Evolutionary conservation across 2,113 vertebrate genomes (phyloP).

Genomic region (Osmerus eperlanus): DNA sequence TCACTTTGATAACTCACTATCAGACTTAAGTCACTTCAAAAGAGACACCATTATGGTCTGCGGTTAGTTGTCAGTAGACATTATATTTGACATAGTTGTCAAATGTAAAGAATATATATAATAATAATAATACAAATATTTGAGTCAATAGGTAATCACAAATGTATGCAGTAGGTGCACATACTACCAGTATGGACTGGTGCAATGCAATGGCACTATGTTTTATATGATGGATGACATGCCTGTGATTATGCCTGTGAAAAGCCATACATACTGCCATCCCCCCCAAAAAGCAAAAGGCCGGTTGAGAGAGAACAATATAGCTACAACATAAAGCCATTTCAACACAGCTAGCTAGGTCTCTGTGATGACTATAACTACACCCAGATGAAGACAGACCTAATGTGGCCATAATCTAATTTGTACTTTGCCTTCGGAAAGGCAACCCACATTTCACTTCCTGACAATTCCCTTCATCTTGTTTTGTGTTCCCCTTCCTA

Average conservation of each 20-base stretch:
- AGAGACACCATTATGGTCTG: too few relatives aligned
- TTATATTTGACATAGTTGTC: too few relatives aligned
- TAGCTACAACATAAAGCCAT: background rate
- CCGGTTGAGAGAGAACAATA: background rate
- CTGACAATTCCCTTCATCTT: slow-evolving; percentile 23
- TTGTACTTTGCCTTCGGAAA: slow-evolving; percentile 26
- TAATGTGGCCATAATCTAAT: slow-evolving; percentile 29
- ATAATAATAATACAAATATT: too few relatives aligned
- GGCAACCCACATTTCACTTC: slow-evolving; percentile 17
- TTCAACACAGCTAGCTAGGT: background rate
- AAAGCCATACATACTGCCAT: background rate
- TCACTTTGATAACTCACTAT: too few relatives aligned
- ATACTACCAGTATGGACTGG: too few relatives aligned
- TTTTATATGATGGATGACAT: too few relatives aligned
- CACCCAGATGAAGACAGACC: slow-evolving; percentile 28
- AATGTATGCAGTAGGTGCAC: too few relatives aligned
- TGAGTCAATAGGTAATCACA: too few relatives aligned
- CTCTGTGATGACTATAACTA: slow-evolving; percentile 13
- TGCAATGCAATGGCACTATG: too few relatives aligned
- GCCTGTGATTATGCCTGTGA: background rate
- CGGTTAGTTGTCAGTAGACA: too few relatives aligned
- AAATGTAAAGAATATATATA: too few relatives aligned
- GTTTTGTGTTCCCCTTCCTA: slow-evolving; percentile 25
- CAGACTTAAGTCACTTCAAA: too few relatives aligned
- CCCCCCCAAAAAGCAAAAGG: background rate